These are phyloP conservation scores for Epizoanthus scotinus DNA, from an alignment of 92 coral and sea anemone genomes.

Conservation along the genomic window DNA sequence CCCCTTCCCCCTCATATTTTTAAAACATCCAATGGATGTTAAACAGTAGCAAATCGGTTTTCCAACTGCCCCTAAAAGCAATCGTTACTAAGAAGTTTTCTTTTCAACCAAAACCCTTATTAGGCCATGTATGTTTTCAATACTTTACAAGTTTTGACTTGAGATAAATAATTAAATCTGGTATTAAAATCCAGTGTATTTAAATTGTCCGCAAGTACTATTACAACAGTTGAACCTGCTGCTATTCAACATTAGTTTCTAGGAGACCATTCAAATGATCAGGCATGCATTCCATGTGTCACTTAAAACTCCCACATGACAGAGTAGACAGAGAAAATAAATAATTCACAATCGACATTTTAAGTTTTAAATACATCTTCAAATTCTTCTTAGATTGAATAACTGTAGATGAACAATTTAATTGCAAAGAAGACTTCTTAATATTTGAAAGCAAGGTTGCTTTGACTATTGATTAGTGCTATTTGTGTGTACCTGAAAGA, in stretches of 20 bases:
- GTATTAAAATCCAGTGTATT: not conserved
- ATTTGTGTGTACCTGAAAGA: too few species aligned
- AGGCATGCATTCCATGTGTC: not conserved
- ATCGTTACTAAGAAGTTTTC: too few species aligned
- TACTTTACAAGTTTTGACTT: too few species aligned
- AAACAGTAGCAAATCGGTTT: too few species aligned
- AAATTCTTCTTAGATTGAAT: not conserved
- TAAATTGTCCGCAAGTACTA: not conserved
- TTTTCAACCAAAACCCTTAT: too few species aligned
- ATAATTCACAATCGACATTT: not conserved
- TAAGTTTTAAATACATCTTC: not conserved
- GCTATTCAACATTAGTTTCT: not conserved
- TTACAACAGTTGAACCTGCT: not conserved
- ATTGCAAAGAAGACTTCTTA: too few species aligned
- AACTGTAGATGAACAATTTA: not conserved
- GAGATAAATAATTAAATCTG: not conserved
- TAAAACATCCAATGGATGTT: too few species aligned
- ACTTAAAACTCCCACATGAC: not conserved
- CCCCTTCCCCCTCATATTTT: too few species aligned
- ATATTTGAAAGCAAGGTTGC: too few species aligned
- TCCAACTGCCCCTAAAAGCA: too few species aligned
- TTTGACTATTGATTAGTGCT: too few species aligned
- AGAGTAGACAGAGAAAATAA: not conserved
- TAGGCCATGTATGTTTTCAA: too few species aligned
- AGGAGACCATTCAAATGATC: slow-evolving; percentile 1